Evolutionary conservation across 2,797 vertebrate genomes (phyloP).

Genomic region (Melanotaenia trifasciata): DNA sequence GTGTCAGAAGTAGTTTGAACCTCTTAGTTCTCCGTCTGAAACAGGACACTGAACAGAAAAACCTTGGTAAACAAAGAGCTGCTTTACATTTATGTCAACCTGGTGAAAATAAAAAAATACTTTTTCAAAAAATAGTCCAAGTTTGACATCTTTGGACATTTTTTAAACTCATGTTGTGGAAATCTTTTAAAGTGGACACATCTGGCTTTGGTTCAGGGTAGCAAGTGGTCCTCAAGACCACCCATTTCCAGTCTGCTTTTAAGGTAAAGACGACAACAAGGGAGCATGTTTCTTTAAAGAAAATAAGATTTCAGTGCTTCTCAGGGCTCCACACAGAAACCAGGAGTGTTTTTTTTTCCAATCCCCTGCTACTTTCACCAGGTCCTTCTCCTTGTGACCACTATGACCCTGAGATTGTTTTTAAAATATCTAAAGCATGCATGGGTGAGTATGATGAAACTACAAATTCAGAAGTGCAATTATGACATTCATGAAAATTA

Average conservation of each 20-base stretch:
- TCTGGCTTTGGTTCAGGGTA: conserved; percentile 39
- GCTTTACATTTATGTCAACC: conserved; percentile 8
- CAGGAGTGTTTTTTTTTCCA: conserved; percentile 43
- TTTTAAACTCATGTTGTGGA: no score
- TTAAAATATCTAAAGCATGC: no score
- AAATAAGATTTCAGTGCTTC: conserved; percentile 18
- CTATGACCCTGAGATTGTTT: no score
- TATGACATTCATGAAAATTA: no score
- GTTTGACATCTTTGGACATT: no score
- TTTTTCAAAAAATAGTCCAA: no score
- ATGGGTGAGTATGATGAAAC: no score
- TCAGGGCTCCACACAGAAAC: conserved; percentile 57
- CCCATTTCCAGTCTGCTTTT: no score
- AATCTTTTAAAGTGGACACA: neutral
- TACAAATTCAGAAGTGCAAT: no score
- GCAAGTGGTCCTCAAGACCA: neutral
- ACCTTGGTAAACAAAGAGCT: conserved; percentile 8
- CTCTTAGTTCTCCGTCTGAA: conserved; percentile 53
- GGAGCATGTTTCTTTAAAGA: conserved; percentile 12
- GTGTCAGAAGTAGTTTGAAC: conserved; percentile 52
- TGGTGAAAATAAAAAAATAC: neutral
- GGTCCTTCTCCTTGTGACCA: conserved; percentile 14
- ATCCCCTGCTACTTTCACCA: conserved; percentile 20
- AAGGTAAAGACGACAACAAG: neutral
- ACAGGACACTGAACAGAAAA: conserved; percentile 46